These are phyloP conservation scores for Orius insidiosus DNA, from an alignment of 1,140 invertebrate genomes.

Conservation along the genomic window DNA sequence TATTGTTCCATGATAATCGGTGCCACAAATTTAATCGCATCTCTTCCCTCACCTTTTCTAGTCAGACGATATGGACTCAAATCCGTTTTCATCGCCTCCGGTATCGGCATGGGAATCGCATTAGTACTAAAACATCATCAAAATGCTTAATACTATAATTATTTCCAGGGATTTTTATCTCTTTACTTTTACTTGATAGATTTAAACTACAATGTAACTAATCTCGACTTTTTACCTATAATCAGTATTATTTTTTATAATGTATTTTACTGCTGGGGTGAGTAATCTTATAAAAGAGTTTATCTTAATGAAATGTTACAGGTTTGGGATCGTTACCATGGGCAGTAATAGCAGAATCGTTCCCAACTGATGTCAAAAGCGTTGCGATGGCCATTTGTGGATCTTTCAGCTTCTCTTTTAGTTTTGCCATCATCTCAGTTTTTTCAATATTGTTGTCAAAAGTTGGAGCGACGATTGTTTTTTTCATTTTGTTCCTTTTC, in stretches of 20 bases:
- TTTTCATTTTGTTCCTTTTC: too few relatives aligned
- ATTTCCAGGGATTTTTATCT: constrained; percentile 9
- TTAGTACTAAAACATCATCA: constrained; percentile 3
- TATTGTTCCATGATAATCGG: constrained; percentile 10
- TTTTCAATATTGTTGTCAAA: too few relatives aligned
- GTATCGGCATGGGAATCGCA: constrained; percentile 5
- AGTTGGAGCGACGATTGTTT: too few relatives aligned
- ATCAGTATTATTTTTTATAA: constrained; percentile 11
- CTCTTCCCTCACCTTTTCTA: constrained; percentile 4
- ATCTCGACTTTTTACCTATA: constrained; percentile 9
- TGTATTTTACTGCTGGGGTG: constrained; percentile 11
- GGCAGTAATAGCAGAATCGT: constrained; percentile 70
- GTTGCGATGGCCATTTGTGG: too few relatives aligned
- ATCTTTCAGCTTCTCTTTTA: too few relatives aligned
- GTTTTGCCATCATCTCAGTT: too few relatives aligned
- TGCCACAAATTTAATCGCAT: constrained; percentile 2
- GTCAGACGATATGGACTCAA: constrained; percentile 11
- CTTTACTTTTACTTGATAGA: constrained; percentile 13
- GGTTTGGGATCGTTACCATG: constrained; percentile 71
- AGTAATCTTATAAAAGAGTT: too few relatives aligned
- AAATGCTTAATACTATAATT: too few relatives aligned
- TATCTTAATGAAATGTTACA: too few relatives aligned
- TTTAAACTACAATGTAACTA: not conserved
- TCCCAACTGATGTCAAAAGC: constrained; percentile 29
- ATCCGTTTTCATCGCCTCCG: not conserved